phyloP scores from a whole-genome alignment of 2,113 vertebrate species.

The Aphyosemion australe region DNA sequence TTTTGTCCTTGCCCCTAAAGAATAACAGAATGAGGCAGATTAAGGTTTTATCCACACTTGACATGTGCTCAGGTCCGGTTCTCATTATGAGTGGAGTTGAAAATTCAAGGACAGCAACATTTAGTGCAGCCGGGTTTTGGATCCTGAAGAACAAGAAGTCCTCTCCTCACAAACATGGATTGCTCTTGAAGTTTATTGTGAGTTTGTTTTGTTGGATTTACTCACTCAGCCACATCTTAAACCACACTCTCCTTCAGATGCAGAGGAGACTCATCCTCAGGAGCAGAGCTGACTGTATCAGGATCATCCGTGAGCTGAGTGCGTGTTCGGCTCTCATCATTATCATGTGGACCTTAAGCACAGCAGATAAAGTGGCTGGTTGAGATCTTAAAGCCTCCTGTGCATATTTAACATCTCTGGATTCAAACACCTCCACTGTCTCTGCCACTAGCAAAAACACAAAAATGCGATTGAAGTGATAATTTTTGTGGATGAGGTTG shows the following conservation, averaged over 20 bases:
- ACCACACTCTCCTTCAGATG: not conserved
- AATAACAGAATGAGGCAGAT: conserved; percentile 5
- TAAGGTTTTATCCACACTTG: not conserved
- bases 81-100: conserved; percentile 1
- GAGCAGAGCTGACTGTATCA: not conserved
- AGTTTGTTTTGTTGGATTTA: conserved; percentile 7
- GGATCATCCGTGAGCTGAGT: not conserved
- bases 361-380: conserved; percentile 10
- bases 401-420: not conserved
- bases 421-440: not conserved
- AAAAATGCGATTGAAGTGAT: not conserved
- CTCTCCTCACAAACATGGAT: not conserved
- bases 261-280: not conserved
- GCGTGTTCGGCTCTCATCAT: conserved; percentile 6
- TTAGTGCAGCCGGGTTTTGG: not conserved
- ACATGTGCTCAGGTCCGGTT: not conserved
- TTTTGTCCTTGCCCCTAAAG: not conserved
- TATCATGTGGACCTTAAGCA: conserved; percentile 2
- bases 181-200: conserved; percentile 4
- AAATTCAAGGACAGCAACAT: conserved; percentile 10
- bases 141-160: conserved; percentile 17
- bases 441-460: not conserved
- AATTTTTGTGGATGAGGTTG: not conserved
- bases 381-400: not conserved
- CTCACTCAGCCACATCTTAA: not conserved